Base-by-base conservation (phyloP, 2,797 vertebrate species). In the Hyperoplus immaculatus region DNA sequence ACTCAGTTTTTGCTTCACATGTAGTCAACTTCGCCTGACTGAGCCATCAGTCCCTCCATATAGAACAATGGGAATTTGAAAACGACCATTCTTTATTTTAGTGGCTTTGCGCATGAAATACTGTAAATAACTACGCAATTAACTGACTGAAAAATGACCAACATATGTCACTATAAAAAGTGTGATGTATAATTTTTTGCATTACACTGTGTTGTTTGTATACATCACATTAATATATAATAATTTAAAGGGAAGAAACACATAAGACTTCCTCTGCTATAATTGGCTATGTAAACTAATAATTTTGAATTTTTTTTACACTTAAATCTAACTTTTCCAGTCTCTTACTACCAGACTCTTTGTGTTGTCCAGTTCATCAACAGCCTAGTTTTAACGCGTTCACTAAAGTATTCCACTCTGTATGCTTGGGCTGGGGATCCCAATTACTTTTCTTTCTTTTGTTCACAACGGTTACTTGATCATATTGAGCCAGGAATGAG, bases 1-100 rank as follows among this genome's bases (percentile, higher is more conserved):
- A 81, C 79, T 85, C 70, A 46, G 77, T 88, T 49, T 72, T 50
- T 81, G 81, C 29, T 29, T 85, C 84, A 84, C 70, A 68, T 67
- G 11, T 29, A 60, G 64, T 88, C 68, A 83, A 16, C 21, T 60
- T 82, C 82, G 50, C 53, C 39, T 47, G 65, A 72, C 1, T 36
- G 53, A 77, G 53, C 51, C 10, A 16, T 56, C 58, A 62, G 42
- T 39, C 29, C 12, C 10, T 51, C 13, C 3, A 39, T n/a, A 18
- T n/a, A 15, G 36, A 0, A 8, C 29, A 45, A 36, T 2, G 51
- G 13, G 39, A 43, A 56, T 47, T 46, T 54, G 43, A 51, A 69
- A 73, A 55, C 54, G 10, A 47, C n/a, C 21, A 5, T 47, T 14
- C 10, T 55, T 18, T 43, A 15, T 39, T 6, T 12, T 1, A 51